phyloP scores from a whole-genome alignment of 2,113 vertebrate species.

The Corythaeola cristata region DNA sequence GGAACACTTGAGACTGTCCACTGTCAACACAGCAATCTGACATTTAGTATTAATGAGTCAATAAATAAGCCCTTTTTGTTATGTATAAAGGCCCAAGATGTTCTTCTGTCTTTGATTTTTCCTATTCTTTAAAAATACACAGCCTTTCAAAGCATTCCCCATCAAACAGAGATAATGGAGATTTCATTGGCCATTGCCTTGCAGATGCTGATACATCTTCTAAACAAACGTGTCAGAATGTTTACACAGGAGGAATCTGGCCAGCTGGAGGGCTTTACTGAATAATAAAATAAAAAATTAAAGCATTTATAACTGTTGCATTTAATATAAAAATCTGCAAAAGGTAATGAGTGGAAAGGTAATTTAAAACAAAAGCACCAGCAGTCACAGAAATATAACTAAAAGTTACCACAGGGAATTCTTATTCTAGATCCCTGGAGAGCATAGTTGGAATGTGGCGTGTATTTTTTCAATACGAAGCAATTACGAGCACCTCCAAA shows the following conservation, averaged over 20 bases:
- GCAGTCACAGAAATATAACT: background rate
- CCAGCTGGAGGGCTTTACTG: background rate
- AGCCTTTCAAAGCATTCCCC: constrained; percentile 3
- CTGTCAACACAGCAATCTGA: background rate
- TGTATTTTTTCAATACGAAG: background rate
- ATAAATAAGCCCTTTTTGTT: constrained; percentile 22
- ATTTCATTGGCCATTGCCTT: background rate
- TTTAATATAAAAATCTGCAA: constrained; percentile 14
- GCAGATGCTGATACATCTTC: background rate
- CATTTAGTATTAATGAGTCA: background rate
- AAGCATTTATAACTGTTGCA: background rate
- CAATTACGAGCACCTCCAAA: background rate
- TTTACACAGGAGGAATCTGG: constrained; percentile 18
- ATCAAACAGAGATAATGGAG: constrained; percentile 18
- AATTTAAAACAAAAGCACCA: background rate
- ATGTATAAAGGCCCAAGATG: background rate
- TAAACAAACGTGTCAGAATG: constrained; percentile 7
- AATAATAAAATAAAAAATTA: constrained; percentile 20
- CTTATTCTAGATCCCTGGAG: background rate
- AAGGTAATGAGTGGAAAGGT: background rate
- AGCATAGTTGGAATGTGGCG: background rate
- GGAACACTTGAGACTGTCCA: background rate
- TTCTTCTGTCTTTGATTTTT: constrained; percentile 13
- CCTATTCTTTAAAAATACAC: constrained; percentile 5
- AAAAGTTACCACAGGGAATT: background rate